Base-by-base conservation (phyloP, 2,113 vertebrate genomes). In the Lepidothrix coronata region DNA sequence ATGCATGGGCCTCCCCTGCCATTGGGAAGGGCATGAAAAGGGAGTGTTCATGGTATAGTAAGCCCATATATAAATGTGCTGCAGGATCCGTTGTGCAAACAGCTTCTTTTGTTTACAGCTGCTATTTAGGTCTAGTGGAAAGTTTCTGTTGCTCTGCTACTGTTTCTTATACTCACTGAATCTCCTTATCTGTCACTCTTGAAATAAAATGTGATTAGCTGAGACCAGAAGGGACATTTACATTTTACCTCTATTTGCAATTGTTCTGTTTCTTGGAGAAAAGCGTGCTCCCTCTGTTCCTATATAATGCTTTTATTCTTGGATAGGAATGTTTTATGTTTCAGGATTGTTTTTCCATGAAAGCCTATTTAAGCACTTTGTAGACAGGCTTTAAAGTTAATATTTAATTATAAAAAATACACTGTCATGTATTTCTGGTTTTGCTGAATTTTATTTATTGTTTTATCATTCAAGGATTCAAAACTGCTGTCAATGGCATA, bases 401-500 rank as follows among this genome's bases (percentile, higher is more conserved):
- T 31, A 7, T 51, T 54, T 83, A 66, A 58, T 84, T 74, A 8
- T 61, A 58, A 71, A 58, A 59, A 2, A 51, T 58, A 33, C 1
- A 11, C 7, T 12, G 41, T 28, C 51, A 28, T 87, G 5, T 84
- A 12, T 88, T 79, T 72, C 37, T 33, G 22, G 49, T 92, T 85
- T 94, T 94, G 62, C 79, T 98, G 72, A 97, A 80, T 95, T 87
- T 67, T 68, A 15, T 83, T 55, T 79, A n/a, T 91, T 96, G 57
- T 95, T 97, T 80, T 93, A 20, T 94, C 48, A 61, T 97, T 98
- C 68, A 97, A 99, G 99, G 99, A 99, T 96, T 99, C 99, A 37
- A 99, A 99, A 96, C 96, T 99, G 74, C 95, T 99, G 51, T 99
- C 99, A 91, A 97, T 99, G 97, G 99, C 99, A 73, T 99, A 99